phyloP scores from a whole-genome alignment of 1,140 invertebrate species.

The Zeugodacus cucurbitae region DNA sequence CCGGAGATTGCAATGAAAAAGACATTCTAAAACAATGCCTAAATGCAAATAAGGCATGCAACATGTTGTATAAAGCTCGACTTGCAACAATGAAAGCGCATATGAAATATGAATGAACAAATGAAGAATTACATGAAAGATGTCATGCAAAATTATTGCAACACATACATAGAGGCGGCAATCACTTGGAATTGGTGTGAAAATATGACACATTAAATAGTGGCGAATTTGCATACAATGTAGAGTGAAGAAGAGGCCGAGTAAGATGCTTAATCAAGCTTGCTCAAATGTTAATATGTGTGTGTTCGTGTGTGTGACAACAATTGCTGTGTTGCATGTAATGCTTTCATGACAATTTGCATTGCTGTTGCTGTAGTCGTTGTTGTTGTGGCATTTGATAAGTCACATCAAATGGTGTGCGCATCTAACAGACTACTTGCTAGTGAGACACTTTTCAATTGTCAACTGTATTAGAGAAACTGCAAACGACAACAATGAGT shows the following conservation, averaged over 20 bases:
- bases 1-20: neutral
- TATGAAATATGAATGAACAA: neutral
- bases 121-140: neutral
- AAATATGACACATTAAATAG: slow-evolving; percentile 23
- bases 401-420: neutral
- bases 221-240: slow-evolving; percentile 7
- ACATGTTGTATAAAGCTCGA: neutral
- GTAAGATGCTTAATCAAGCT: neutral
- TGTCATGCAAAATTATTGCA: neutral
- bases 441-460: neutral
- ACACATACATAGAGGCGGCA: neutral
- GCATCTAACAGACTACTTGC: neutral
- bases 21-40: neutral
- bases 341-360: neutral
- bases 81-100: neutral
- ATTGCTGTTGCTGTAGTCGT: neutral
- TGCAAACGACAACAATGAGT: neutral
- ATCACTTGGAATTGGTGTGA: neutral
- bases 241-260: neutral
- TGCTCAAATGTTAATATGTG: neutral
- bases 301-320: neutral
- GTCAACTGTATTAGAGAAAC: neutral
- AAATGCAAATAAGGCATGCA: slow-evolving; percentile 17
- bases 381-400: neutral
- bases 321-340: neutral